Conservation (phyloP, 2,113 vertebrate species). For the Podarcis cretensis region DNA sequence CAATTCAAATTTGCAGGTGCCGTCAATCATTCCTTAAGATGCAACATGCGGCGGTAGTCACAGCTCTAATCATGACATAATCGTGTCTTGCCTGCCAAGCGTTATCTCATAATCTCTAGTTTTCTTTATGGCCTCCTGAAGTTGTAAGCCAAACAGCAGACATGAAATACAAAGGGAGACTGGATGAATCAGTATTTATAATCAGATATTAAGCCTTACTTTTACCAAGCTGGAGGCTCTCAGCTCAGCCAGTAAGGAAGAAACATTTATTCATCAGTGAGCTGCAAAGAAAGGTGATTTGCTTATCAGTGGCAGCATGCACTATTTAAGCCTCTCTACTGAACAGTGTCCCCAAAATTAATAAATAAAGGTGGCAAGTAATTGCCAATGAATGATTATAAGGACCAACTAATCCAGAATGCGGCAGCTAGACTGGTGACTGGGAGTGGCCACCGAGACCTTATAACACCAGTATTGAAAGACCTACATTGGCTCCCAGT, state of each 20-base stretch:
- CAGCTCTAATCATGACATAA: constrained; percentile 40
- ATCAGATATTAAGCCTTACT: constrained; percentile 11
- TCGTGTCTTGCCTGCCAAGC: constrained; percentile 51
- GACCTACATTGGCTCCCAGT: too few relatives aligned
- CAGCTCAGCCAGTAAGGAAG: constrained; percentile 14
- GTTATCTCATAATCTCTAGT: constrained; percentile 30
- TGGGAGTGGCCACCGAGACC: too few relatives aligned
- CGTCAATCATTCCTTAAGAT: constrained; percentile 49
- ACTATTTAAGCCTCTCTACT: not conserved
- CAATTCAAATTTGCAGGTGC: not conserved
- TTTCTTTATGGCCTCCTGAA: constrained; percentile 44
- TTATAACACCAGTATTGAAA: too few relatives aligned
- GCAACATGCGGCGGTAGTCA: not conserved
- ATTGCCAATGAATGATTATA: not conserved
- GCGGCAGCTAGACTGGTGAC: too few relatives aligned
- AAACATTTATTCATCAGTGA: constrained; percentile 32
- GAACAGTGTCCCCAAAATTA: not conserved
- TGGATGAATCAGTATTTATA: constrained; percentile 33
- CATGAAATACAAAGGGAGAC: constrained; percentile 33
- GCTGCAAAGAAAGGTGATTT: constrained; percentile 27
- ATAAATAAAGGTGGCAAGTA: constrained; percentile 15
- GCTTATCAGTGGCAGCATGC: constrained; percentile 10
- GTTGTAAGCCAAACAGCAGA: constrained; percentile 44
- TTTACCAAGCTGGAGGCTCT: constrained; percentile 23
- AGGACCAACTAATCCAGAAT: too few relatives aligned